These are phyloP conservation scores for Oostethus manadensis DNA, from an alignment of 2,113 vertebrate species.

Conservation along the genomic window DNA sequence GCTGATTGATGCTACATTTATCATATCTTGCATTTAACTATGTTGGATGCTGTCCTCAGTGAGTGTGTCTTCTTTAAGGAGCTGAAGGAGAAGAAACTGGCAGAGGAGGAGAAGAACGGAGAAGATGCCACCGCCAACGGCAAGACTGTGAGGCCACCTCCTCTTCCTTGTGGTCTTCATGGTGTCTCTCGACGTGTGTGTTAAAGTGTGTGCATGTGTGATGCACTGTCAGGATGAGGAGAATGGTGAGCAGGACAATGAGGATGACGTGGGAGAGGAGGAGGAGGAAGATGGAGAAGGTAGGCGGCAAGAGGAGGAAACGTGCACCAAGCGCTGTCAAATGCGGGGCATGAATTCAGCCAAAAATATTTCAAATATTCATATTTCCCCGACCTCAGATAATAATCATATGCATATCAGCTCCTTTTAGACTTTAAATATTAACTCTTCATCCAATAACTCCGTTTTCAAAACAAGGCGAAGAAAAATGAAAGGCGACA, in stretches of 20 bases:
- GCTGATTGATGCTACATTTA: no score
- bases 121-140: conserved; percentile 84
- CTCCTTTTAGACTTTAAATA: not conserved
- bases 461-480: no score
- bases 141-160: conserved; percentile 70
- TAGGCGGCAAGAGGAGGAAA: conserved; percentile 16
- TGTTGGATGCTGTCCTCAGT: not conserved
- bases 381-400: no score
- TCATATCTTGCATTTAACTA: not conserved
- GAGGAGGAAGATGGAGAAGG: conserved; percentile 67
- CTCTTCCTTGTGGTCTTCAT: conserved; percentile 1
- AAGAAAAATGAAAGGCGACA: no score
- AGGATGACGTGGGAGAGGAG: conserved; percentile 60
- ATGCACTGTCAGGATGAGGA: conserved; percentile 53
- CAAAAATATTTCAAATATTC: not conserved
- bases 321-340: no score
- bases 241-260: conserved; percentile 65
- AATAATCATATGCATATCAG: not conserved
- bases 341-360: not conserved
- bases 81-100: conserved; percentile 88
- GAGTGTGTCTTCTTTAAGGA: conserved; percentile 67
- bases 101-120: conserved; percentile 86
- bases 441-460: not conserved
- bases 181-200: not conserved
- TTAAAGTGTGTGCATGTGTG: not conserved